A percentile compares a stretch with the other conserved stretches of the same genome.
Conservation (phyloP, 2,888 invertebrate genomes). For the Acleris holmiana region DNA sequence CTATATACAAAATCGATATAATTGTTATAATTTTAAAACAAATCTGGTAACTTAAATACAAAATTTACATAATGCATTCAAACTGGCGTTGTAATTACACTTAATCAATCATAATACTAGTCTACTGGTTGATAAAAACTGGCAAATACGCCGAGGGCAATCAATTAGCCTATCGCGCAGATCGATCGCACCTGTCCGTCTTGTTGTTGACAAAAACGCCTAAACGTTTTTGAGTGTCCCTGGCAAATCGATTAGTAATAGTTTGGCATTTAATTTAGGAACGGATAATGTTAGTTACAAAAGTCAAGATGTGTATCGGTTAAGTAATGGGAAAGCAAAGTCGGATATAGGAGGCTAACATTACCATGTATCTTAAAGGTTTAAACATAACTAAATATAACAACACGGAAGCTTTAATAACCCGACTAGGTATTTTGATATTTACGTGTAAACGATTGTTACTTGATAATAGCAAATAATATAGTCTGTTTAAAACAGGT, state of each 20-base stretch:
- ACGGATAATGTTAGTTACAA: background rate
- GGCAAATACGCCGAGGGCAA: conserved; percentile 10
- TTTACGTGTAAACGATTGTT: no score
- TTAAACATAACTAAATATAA: no score
- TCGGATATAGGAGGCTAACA: background rate
- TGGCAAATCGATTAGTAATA: background rate
- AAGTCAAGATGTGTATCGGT: background rate
- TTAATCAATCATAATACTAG: conserved; percentile 30
- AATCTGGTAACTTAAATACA: background rate
- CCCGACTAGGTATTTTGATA: no score
- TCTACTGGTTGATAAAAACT: conserved; percentile 22
- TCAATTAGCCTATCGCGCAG: conserved; percentile 31
- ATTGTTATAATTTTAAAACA: background rate
- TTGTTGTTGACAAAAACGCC: conserved; percentile 31
- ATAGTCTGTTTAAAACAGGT: no score
- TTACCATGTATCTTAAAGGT: no score
- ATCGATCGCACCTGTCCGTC: conserved; percentile 24
- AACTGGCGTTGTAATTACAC: conserved; percentile 6
- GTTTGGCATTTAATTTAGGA: background rate
- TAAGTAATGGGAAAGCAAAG: background rate
- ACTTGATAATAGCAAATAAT: no score
- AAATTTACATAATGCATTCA: background rate
- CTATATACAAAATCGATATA: no score
- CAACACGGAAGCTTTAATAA: no score
- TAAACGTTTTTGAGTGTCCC: conserved; percentile 2